Base-by-base conservation (phyloP, 2,888 invertebrate genomes). In the Drosophila dives region DNA sequence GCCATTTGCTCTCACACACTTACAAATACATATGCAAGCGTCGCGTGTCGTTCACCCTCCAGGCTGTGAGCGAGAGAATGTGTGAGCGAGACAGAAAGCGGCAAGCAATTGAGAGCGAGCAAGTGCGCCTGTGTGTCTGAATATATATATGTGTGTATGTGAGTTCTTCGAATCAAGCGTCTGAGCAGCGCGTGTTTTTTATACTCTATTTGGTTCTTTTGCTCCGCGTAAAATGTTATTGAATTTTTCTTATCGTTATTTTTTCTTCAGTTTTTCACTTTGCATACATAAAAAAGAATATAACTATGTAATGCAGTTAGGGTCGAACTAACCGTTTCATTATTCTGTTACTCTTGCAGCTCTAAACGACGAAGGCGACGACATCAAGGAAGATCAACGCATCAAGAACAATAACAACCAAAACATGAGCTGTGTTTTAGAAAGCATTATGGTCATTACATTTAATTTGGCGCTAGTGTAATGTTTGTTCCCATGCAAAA, bases 31-130 rank as follows among this genome's bases (percentile, higher is more conserved):
- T 45, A 58, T 50, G 70, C 62, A 73, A 72, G 77, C 86, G 88
- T 85, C 79, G 83, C 83, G 83, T 86, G 86, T 86, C 89, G 84
- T 84, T 84, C 84, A 84, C 89, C 84, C 89, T 89, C 81, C 73
- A 65, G 70, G 65, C 58, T 53, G 26, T 49, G 66, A 64, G 53
- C 42, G 60, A 45, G 59, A 33, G 60, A 32, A 54, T 54, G 61
- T 15, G 45, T 40, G 55, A 65, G 53, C 29, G 54, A 48, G 59
- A 12, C 53, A 67, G 63, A 17, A 34, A 40, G 33, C 40, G 36
- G 26, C 6, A 34, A 36, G 56, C 23, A 32, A 64, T 56, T 49
- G 38, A 68, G 68, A 20, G 17, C 33, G 45, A 38, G 32, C 50
- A 29, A 32, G 40, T 40, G 49, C 12, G 12, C 17, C 26, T n/a